phyloP scores from a whole-genome alignment of 2,797 vertebrate genomes.

The Halcyon badia region DNA sequence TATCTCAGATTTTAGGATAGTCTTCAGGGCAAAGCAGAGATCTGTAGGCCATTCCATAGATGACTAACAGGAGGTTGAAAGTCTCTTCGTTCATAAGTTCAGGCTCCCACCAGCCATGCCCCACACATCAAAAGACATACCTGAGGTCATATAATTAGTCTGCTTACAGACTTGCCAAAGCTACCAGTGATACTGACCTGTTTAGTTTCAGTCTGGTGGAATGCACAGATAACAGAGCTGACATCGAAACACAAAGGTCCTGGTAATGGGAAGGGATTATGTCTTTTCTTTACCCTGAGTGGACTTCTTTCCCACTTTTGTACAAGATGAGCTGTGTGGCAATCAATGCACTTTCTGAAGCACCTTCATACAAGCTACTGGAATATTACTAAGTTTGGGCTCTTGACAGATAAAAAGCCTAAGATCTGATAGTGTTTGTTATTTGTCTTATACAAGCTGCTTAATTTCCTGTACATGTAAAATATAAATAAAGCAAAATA shows the following conservation, averaged over 20 bases:
- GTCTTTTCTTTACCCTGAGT: not conserved
- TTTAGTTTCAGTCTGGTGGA: not conserved
- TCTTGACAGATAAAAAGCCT: not conserved
- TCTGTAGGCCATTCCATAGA: not conserved
- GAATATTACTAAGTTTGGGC: not conserved
- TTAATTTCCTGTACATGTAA: not conserved
- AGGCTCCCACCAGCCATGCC: not conserved
- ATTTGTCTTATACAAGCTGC: not conserved
- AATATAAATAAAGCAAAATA: slow-evolving; percentile 6
- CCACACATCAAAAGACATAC: not conserved
- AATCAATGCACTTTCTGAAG: not conserved
- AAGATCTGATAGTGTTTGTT: not conserved
- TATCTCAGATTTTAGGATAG: not conserved
- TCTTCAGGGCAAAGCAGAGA: not conserved
- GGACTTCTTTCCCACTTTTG: not conserved
- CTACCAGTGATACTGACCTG: no score
- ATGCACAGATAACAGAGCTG: not conserved
- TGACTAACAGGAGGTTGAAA: not conserved
- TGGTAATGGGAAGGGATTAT: not conserved
- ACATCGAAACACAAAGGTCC: not conserved
- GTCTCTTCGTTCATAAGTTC: not conserved
- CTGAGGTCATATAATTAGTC: not conserved
- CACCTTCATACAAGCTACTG: not conserved
- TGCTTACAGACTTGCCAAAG: not conserved
- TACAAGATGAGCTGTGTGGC: not conserved